Evolutionary conservation across 1,140 invertebrate species (phyloP), one percentile per base, ranked within the genome.

Genomic region (Periplaneta americana): DNA sequence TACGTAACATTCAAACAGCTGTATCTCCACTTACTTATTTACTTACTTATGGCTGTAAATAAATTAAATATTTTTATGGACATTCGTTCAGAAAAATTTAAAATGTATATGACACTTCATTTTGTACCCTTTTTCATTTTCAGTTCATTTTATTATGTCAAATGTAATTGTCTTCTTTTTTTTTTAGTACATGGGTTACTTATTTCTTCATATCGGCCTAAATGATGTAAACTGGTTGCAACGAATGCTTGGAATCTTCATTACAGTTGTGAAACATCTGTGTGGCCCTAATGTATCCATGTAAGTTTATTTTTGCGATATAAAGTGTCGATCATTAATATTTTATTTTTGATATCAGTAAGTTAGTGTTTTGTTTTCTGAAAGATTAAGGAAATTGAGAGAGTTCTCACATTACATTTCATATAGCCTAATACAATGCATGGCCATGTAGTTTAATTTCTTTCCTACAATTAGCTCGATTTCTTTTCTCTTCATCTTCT

Each of bases 231-330:
- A 89, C 3, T 87, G 89, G 33, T 88, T 94, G 86, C 90, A 91
- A 85, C 88, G 91, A 83, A 91, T 90, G n/a, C 85, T 94, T 34
- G 92, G 91, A 33, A 88, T 93, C 66, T 92, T 90, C 82, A 91
- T 94, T 22, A 89, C 91, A 0, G 88, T 94, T 81, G 90, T 93
- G 0, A 89, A 91, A 74, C 92, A 92, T 85, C 85, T 94, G 17
- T 93, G 92, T 88, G 93, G 93, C 75, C 92, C 92, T n/a, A 91
- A 94, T 87, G 89, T 93, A 48, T 89, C 90, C 66, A 84, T 91
- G 92, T 94, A 88, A 90, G 91, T 90, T 78, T 13, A 9, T 31
- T 75, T 33, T 31, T n/a, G 32, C 17, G 48, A 4, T 18, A 18
- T 57, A 18, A 2, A 57, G 35, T 57, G 39, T 33, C 32, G 66